A percentile compares a stretch with the other conserved stretches of the same genome.
Conservation (phyloP, 92 coral and sea anemone genomes). For the Siderastrea radians region DNA sequence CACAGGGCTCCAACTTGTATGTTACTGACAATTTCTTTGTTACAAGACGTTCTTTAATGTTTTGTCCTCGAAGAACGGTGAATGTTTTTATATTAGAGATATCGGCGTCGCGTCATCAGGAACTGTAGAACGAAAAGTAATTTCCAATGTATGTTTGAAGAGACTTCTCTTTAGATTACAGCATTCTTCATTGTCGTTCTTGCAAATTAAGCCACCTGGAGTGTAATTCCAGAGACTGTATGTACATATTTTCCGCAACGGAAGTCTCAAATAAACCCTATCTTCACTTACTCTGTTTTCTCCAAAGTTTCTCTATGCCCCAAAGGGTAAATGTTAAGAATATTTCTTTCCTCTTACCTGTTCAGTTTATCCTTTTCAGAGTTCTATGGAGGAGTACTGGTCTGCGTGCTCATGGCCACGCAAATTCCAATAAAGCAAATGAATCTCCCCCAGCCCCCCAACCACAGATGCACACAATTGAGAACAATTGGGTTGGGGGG, state of each 20-base stretch:
- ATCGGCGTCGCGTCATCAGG: not conserved
- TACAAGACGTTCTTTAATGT: too few relatives aligned
- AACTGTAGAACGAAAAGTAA: not conserved
- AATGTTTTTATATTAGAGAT: not conserved
- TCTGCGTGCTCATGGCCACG: too few relatives aligned
- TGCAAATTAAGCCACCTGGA: not conserved
- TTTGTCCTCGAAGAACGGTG: not conserved
- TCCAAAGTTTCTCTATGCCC: not conserved
- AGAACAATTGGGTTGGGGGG: not conserved
- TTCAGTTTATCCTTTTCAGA: too few relatives aligned
- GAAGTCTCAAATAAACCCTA: not conserved
- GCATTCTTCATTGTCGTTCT: too few relatives aligned
- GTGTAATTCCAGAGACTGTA: not conserved
- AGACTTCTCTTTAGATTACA: not conserved
- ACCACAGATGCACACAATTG: too few relatives aligned
- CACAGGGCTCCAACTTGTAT: too few relatives aligned
- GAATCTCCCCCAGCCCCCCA: too few relatives aligned
- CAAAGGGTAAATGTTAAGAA: not conserved
- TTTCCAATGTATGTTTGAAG: not conserved
- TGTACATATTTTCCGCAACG: constrained; percentile 5
- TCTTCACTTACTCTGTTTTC: not conserved
- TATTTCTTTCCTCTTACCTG: too few relatives aligned
- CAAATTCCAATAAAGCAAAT: too few relatives aligned
- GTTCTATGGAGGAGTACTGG: too few relatives aligned
- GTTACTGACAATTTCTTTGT: too few relatives aligned